Conservation (phyloP, 2,113 vertebrate genomes). For the Epinephelus lanceolatus region DNA sequence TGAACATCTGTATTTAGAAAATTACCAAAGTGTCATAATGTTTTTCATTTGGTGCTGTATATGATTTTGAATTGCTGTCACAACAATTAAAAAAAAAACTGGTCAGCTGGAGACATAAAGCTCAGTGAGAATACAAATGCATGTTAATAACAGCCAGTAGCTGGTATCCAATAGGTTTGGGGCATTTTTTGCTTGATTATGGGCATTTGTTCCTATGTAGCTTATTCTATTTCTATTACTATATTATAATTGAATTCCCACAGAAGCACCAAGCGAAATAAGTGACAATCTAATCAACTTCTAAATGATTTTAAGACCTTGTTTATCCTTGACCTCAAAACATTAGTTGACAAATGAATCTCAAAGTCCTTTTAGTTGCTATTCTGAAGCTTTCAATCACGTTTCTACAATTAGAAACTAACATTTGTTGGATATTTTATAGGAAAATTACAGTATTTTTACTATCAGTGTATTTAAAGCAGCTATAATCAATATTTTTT, state of each 20-base stretch:
- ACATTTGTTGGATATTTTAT: background rate
- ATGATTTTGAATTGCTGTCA: constrained; percentile 19
- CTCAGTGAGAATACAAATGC: background rate
- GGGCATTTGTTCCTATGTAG: background rate
- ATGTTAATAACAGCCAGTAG: background rate
- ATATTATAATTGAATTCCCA: background rate
- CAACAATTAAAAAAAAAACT: background rate
- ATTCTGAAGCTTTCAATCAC: background rate
- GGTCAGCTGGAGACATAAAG: background rate
- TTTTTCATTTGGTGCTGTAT: constrained; percentile 8
- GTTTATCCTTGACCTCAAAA: background rate
- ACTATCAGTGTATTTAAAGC: background rate
- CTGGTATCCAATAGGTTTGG: background rate
- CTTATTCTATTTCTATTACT: background rate
- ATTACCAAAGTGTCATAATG: constrained; percentile 3
- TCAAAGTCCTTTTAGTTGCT: background rate
- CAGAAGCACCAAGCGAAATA: background rate
- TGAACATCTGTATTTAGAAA: constrained; percentile 31
- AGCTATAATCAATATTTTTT: background rate
- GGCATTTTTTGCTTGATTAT: background rate
- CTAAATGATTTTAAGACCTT: background rate
- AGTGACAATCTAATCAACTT: too few species aligned
- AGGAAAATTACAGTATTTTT: background rate
- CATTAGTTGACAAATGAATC: background rate
- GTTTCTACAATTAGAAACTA: background rate